Evolutionary conservation across 1,140 invertebrate species (phyloP), one percentile per base, ranked within the genome.

Genomic region (Homalodisca vitripennis): DNA sequence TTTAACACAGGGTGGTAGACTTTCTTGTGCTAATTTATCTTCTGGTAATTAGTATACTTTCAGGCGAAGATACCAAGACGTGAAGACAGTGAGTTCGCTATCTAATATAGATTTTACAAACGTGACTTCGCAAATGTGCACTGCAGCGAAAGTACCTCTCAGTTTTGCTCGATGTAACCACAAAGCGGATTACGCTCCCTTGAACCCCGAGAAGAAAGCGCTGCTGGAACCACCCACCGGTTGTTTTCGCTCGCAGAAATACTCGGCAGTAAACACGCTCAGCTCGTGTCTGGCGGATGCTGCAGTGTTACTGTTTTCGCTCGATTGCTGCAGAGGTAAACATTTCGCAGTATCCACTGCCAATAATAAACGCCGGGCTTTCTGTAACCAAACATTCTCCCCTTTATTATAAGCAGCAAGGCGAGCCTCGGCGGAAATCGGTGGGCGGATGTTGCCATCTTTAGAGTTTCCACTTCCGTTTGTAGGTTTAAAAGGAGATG

Each of bases 381-480:
- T 60, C 14, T 60, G 24, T 60, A 60, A 51, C 55, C 6, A 24
- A 53, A 53, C 48, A 53, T 53, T 14, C 24, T 22, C 22, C 29
- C 26, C 55, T 60, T 60, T 60, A 60, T 60, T 60, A 60, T 51
- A 51, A 51, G 48, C 48, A n/a, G n/a, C n/a, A n/a, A 17, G 6
- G 55, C 26, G 48, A 53, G 6, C 10, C 48, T 47, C 63, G 63
- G 22, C 63, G 41, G 63, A 46, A 66, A 66, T n/a, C 41, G 63
- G 29, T 31, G 63, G 63, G 34, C 63, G 63, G 63, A 66, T 66
- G 63, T 66, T 66, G 63, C 63, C 63, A 66, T 66, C 63, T 47
- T 66, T 66, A 66, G 63, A 66, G 63, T 66, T 66, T 31, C 63
- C 63, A 66, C 63, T 66, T 66, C 63, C 63, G 63, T 66, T 66